A percentile compares a stretch with the other conserved stretches of the same genome.
These are phyloP conservation scores for Passer domesticus DNA, from an alignment of 2,113 vertebrate species.

Conservation along the genomic window DNA sequence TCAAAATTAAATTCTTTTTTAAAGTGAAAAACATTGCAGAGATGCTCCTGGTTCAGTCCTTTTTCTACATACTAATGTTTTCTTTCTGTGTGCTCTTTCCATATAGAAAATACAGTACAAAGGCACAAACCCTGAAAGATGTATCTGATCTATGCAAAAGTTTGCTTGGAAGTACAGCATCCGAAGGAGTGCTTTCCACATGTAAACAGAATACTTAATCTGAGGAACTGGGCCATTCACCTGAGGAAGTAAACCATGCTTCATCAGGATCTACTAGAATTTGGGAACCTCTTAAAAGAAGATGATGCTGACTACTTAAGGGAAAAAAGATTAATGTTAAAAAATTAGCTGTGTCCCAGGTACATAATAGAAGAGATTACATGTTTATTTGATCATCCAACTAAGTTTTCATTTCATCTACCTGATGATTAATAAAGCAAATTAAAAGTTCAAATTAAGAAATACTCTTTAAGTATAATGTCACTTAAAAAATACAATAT, in stretches of 20 bases:
- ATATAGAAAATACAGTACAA: neutral
- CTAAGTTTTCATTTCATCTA: neutral
- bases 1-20: neutral
- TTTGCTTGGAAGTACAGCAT: neutral
- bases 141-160: neutral
- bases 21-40: neutral
- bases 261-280: neutral
- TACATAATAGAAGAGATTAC: neutral
- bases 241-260: neutral
- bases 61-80: neutral
- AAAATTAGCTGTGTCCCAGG: neutral
- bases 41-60: neutral
- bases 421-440: neutral
- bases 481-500: neutral
- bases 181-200: neutral
- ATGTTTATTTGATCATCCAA: neutral
- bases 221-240: neutral
- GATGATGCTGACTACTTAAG: neutral
- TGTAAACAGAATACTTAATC: neutral
- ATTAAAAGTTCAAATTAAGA: neutral
- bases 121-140: neutral
- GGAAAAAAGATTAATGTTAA: neutral
- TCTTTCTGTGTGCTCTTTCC: neutral
- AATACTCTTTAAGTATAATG: neutral
- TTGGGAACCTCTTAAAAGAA: neutral